Evolutionary conservation across 2,797 vertebrate genomes (phyloP).

Genomic region (Scolopax rusticola): DNA sequence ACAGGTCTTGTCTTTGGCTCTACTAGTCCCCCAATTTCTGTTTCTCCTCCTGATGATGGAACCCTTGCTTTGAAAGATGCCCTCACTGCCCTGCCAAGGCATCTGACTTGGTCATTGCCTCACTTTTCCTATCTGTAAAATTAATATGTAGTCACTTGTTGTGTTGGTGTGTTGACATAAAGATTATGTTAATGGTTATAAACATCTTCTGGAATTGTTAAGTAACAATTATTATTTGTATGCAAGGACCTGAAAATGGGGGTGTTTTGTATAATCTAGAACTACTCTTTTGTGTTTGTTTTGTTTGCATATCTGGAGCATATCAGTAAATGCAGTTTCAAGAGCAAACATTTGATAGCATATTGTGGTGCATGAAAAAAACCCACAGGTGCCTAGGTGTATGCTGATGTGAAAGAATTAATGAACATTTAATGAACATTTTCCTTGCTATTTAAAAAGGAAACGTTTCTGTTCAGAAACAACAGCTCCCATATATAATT

Average conservation of each 20-base stretch:
- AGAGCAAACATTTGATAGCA: conserved; percentile 49
- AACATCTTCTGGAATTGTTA: background rate
- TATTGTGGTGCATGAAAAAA: conserved; percentile 42
- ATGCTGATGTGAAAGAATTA: conserved; percentile 67
- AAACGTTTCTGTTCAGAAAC: conserved; percentile 47
- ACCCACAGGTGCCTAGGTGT: background rate
- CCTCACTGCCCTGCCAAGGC: background rate
- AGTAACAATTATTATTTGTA: background rate
- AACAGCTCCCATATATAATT: background rate
- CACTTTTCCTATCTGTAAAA: background rate
- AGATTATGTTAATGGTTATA: background rate
- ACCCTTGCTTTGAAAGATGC: background rate
- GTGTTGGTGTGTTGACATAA: background rate
- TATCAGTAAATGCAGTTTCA: conserved; percentile 52
- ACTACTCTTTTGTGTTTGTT: background rate
- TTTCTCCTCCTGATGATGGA: background rate
- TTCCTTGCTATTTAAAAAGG: background rate
- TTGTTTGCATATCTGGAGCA: conserved; percentile 42
- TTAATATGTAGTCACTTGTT: background rate
- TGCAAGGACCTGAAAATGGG: background rate
- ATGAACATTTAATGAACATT: conserved; percentile 42
- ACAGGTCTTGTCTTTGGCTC: background rate
- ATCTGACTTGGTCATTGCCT: background rate
- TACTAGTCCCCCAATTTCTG: background rate
- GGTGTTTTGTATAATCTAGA: background rate